Percentiles rank a stretch among this genome's conserved stretches.
phyloP scores from a whole-genome alignment of 2,113 vertebrate genomes.

The Trachemys scripta region DNA sequence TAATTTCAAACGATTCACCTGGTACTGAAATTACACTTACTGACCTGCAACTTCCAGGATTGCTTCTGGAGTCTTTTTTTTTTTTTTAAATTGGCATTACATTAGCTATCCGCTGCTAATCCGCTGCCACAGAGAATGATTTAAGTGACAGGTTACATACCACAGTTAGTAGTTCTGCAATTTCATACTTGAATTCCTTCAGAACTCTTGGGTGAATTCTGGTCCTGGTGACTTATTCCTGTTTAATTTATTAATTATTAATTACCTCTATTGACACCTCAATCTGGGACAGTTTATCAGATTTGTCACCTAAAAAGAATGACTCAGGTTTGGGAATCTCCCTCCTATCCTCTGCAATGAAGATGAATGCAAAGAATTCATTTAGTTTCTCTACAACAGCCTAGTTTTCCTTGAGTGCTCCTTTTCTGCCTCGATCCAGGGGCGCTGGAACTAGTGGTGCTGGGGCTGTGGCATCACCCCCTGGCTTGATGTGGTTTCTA shows the following conservation, averaged over 20 bases:
- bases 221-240: neutral
- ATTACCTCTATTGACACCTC: neutral
- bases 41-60: neutral
- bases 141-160: neutral
- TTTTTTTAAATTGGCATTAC: neutral
- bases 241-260: neutral
- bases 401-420: neutral
- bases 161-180: neutral
- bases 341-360: neutral
- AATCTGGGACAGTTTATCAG: neutral
- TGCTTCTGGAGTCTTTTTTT: neutral
- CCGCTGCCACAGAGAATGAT: neutral
- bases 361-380: no score
- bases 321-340: neutral
- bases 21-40: neutral
- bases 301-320: neutral
- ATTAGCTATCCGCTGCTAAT: neutral
- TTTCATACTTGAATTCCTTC: neutral
- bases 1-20: neutral
- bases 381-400: neutral
- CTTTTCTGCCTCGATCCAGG: neutral
- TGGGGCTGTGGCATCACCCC: neutral
- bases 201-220: neutral
- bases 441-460: no score
- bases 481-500: neutral